These are phyloP conservation scores for Salarias fasciatus DNA, from an alignment of 2,797 vertebrate genomes.

Conservation along the genomic window DNA sequence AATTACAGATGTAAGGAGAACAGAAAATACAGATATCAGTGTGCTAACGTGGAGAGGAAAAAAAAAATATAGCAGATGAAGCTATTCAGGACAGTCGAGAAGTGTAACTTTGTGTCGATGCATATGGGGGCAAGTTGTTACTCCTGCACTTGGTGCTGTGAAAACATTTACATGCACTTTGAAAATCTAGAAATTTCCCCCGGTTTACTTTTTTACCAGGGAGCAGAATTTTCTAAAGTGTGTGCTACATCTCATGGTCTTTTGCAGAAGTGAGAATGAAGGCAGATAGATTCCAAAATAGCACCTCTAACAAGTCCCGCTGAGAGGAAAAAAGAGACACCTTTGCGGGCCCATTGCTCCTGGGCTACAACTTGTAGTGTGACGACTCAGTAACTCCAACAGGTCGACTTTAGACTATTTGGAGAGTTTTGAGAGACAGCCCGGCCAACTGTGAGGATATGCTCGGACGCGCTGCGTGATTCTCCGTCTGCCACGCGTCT, in stretches of 20 bases:
- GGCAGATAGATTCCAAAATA: conserved; percentile 72
- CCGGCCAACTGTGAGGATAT: conserved; percentile 78
- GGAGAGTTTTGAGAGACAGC: conserved; percentile 82
- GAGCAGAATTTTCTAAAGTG: conserved; percentile 21
- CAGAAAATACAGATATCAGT: no score
- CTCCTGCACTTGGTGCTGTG: not conserved
- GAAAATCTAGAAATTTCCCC: conserved; percentile 2
- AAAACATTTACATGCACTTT: conserved; percentile 8
- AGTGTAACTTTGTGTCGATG: conserved; percentile 5
- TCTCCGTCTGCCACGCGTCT: conserved; percentile 74
- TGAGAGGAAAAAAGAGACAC: conserved; percentile 73
- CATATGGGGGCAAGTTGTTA: conserved; percentile 5
- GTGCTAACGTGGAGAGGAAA: no score
- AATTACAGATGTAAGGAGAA: no score
- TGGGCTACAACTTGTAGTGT: conserved; percentile 78
- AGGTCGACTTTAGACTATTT: conserved; percentile 78
- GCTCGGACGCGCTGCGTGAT: conserved; percentile 73
- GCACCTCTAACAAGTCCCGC: conserved; percentile 79
- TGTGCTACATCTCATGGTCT: conserved; percentile 31
- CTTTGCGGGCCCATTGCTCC: conserved; percentile 72
- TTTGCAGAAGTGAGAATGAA: conserved; percentile 53
- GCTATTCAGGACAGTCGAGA: no score
- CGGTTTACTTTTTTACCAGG: conserved; percentile 13
- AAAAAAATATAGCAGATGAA: no score
- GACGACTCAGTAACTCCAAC: conserved; percentile 81